Base-by-base conservation (phyloP, 2,797 vertebrate species). In the Podargus strigoides region DNA sequence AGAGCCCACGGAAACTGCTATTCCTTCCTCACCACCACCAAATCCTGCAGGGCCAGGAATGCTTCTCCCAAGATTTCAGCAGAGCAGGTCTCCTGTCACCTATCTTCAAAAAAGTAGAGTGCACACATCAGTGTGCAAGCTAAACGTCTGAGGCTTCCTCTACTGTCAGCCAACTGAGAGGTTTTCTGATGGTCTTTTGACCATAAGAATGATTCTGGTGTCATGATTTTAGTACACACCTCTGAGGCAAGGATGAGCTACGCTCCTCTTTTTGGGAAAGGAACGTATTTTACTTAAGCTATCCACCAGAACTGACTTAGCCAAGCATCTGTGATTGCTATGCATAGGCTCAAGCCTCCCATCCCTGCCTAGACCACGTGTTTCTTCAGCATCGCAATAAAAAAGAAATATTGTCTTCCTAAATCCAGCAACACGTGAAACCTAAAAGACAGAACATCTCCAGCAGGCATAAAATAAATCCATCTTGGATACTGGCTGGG, bases 391-490 rank as follows among this genome's bases (percentile, higher is more conserved):
- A 74, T 4, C 0, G 0, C 76, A 67, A 36, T 44, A 55, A 77
- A 89, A 76, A 93, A 70, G n/a, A 92, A 89, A 82, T 49, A 68
- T 1, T 32, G 19, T 27, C 34, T 26, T 70, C 84, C 82, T 77
- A 90, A 92, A 92, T 41, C 41, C 68, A 85, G 52, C 34, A 93
- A 64, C 47, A 84, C 0, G 0, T 15, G 39, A 89, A 87, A 85
- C 37, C 23, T 78, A 34, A 82, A 82, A 27, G 18, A 79, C 14
- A 77, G 34, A 14, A 49, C 18, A 75, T 50, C 75, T 53, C 56
- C 10, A 2, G 64, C 14, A 73, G 50, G 34, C 7, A 80, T 37
- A 87, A 87, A 89, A 85, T 69, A 93, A 87, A 89, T 37, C 63
- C n/a, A 32, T 49, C 56, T 50, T 22, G 9, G 22, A 77, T 39